These are phyloP conservation scores for Eucera pruinosa DNA, from an alignment of 2,888 invertebrate species.

Conservation along the genomic window DNA sequence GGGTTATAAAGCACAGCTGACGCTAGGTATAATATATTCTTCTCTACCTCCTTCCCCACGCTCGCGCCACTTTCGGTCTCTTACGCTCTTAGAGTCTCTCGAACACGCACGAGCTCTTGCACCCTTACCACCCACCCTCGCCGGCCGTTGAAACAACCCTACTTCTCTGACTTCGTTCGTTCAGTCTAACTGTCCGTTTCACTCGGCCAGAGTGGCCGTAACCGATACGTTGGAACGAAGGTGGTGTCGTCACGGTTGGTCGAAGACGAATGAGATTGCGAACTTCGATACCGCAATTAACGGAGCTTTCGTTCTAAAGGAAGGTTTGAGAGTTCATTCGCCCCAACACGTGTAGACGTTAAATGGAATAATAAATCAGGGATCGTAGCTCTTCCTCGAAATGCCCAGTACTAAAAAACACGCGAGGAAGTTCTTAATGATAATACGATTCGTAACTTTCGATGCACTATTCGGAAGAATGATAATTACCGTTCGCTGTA, in stretches of 20 bases:
- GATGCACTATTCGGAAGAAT: neutral
- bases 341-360: conserved; percentile 52
- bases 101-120: conserved; percentile 72
- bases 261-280: conserved; percentile 71
- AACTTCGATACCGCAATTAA: conserved; percentile 72
- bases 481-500: neutral
- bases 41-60: conserved; percentile 61
- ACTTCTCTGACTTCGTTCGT: conserved; percentile 42
- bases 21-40: conserved; percentile 78
- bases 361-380: conserved; percentile 57
- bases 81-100: conserved; percentile 59
- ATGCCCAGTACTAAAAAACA: conserved; percentile 1
- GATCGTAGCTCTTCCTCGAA: conserved; percentile 11
- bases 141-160: conserved; percentile 40
- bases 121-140: conserved; percentile 49
- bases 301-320: conserved; percentile 54
- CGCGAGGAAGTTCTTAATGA: conserved; percentile 2
- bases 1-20: conserved; percentile 82
- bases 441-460: neutral
- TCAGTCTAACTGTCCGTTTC: conserved; percentile 71
- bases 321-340: conserved; percentile 29
- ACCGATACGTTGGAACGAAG: conserved; percentile 63
- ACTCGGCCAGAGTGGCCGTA: conserved; percentile 63
- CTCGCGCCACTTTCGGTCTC: conserved; percentile 52
- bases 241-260: conserved; percentile 68